phyloP scores from a whole-genome alignment of 2,888 invertebrate species.

The Tanaodytes sp. region DNA sequence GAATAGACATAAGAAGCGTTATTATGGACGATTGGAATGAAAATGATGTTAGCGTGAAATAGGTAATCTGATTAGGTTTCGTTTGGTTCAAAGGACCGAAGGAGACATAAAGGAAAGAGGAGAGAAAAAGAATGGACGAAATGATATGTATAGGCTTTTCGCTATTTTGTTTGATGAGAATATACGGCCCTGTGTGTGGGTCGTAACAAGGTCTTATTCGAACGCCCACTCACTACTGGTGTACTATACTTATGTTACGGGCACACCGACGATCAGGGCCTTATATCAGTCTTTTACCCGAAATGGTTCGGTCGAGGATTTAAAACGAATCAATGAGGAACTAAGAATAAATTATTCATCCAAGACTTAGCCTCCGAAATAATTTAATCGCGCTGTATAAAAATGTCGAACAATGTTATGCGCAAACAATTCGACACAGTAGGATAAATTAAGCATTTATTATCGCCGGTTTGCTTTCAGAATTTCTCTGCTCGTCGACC shows the following conservation, averaged over 20 bases:
- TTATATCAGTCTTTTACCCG: constrained; percentile 67
- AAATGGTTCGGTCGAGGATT: constrained; percentile 62
- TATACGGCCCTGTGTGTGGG: constrained; percentile 67
- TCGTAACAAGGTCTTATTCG: constrained; percentile 67
- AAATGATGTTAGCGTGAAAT: no score
- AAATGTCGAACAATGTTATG: constrained; percentile 7
- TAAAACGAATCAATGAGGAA: constrained; percentile 53
- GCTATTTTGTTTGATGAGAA: constrained; percentile 38
- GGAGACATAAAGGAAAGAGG: no score
- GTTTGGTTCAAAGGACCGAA: no score
- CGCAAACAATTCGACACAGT: constrained; percentile 10
- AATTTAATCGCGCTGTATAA: background rate
- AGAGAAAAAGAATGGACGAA: no score
- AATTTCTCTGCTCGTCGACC: background rate
- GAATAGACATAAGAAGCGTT: no score
- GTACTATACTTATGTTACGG: constrained; percentile 38
- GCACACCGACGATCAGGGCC: constrained; percentile 61
- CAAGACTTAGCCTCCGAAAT: constrained; percentile 11
- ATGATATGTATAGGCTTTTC: no score
- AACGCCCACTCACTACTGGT: constrained; percentile 64
- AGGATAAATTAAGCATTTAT: constrained; percentile 7
- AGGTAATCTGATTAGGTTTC: no score
- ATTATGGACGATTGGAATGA: no score
- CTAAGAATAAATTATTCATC: constrained; percentile 35
- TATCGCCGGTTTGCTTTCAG: constrained; percentile 7